Base-by-base conservation (phyloP, 2,888 invertebrate species). In the Nemapogon koenigi region DNA sequence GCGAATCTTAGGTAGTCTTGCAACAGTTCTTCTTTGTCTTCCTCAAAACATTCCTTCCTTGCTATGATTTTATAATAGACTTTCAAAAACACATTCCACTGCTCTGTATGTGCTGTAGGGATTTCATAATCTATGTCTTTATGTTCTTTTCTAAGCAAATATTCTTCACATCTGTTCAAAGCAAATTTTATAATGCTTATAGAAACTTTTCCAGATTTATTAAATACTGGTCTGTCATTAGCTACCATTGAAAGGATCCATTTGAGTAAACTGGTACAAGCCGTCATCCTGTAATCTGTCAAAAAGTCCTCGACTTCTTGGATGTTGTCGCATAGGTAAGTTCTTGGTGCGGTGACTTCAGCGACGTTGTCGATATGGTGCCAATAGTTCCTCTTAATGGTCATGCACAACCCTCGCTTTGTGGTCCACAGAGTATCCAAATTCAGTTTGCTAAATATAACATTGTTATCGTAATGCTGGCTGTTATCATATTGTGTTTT, bases 201-300 rank as follows among this genome's bases (percentile, higher is more conserved):
- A 14, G 84, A 67, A 25, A 86, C 64, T 42, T 66, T 73, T 6
- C 87, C 87, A 1, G 61, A 50, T 2, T 69, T 53, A n/a, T 63
- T 54, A 49, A 84, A 76, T 10, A 85, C 55, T 10, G 69, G 68
- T 38, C 52, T 58, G 1, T 68, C 57, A 43, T 68, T 61, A 16
- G 65, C 59, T 1, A 62, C 58, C 69, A 68, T 72, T 18, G 62
- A 64, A 15, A 71, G 52, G 40, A 65, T 49, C 76, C 72, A 89
- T 53, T 88, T 87, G 26, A 94, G 61, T 38, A 94, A 67, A 45
- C 87, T 87, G 35, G 88, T 84, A 46, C 91, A 90, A 3, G 91
- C 89, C 2, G 91, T 92, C 37, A 88, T 71, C 53, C 87, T 84
- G 57, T 86, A 95, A 59, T 94, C 93, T 46, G 83, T 82, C 39